Conservation (phyloP, 1,140 invertebrate species). For the Sesamia nonagrioides region DNA sequence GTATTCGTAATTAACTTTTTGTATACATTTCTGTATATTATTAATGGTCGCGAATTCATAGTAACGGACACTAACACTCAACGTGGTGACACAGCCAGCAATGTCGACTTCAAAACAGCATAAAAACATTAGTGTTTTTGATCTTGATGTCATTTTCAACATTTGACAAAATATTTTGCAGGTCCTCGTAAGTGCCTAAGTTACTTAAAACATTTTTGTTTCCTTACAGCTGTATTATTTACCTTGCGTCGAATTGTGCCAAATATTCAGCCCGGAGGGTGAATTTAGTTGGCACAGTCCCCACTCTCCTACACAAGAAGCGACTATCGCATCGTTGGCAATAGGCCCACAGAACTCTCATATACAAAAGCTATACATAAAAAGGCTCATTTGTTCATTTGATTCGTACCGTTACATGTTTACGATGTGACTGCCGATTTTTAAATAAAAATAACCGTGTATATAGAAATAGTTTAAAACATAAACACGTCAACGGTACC, state of each 20-base stretch:
- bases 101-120: no score
- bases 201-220: constrained; percentile 37
- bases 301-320: constrained; percentile 37
- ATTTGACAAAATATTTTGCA: not conserved
- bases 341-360: constrained; percentile 37
- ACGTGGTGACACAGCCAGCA: no score
- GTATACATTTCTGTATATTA: no score
- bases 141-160: no score
- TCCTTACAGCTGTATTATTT: constrained; percentile 35
- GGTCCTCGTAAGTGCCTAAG: not conserved
- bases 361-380: constrained; percentile 38
- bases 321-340: constrained; percentile 47
- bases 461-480: no score
- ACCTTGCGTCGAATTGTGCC: constrained; percentile 42
- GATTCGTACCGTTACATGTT: constrained; percentile 17
- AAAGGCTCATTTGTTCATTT: constrained; percentile 44
- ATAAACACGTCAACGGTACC: no score
- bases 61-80: no score
- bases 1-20: no score
- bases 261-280: constrained; percentile 33
- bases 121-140: no score
- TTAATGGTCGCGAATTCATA: no score
- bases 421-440: not conserved
- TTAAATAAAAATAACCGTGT: no score
- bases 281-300: constrained; percentile 48